These are phyloP conservation scores for Agonopterix arenella DNA, from an alignment of 2,888 invertebrate species.

Conservation along the genomic window DNA sequence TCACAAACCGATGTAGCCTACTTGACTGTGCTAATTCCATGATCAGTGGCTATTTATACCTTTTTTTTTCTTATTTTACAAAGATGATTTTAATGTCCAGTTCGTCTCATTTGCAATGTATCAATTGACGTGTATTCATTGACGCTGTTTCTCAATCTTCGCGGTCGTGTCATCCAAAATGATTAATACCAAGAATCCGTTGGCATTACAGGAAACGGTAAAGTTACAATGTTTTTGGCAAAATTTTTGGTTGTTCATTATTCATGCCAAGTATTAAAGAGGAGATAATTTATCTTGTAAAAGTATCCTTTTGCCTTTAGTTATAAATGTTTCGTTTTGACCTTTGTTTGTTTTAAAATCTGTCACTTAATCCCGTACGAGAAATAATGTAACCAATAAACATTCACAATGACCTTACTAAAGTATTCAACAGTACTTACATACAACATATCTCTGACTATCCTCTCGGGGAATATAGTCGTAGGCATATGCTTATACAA, in stretches of 20 bases:
- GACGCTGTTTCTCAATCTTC: constrained; percentile 56
- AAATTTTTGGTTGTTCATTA: not conserved
- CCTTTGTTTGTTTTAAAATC: no score
- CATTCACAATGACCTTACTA: no score
- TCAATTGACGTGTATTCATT: constrained; percentile 47
- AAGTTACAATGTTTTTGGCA: not conserved
- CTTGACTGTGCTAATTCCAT: constrained; percentile 55
- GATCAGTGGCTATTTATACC: constrained; percentile 64
- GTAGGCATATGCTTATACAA: no score
- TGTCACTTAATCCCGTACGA: no score
- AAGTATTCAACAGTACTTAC: no score
- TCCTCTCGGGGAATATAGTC: no score
- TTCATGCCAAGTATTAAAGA: not conserved
- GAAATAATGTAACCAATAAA: no score
- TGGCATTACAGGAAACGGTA: not conserved
- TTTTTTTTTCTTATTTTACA: constrained; percentile 54
- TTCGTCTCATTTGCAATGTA: constrained; percentile 59
- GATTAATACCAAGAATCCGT: no score
- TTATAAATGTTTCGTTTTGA: no score
- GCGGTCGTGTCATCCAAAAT: constrained; percentile 8
- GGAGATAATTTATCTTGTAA: no score
- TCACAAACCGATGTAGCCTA: constrained; percentile 45
- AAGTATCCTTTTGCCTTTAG: no score
- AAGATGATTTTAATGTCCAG: constrained; percentile 44
- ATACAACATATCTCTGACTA: no score